Conservation (phyloP, 2,888 invertebrate species). For the Villa cingulata region DNA sequence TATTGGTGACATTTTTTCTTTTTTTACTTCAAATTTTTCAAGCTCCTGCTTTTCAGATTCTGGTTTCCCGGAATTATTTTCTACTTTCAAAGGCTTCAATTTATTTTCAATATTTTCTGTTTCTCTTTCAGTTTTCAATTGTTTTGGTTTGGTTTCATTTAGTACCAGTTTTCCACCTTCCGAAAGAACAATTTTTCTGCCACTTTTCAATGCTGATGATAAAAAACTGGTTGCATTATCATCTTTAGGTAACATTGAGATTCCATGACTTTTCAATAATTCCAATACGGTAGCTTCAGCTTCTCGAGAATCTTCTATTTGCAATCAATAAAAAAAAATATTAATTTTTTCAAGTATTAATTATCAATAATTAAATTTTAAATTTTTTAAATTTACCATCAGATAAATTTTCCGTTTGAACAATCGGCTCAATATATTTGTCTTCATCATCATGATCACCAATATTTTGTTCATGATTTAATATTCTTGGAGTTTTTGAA, state of each 20-base stretch:
- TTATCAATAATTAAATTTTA: too few relatives aligned
- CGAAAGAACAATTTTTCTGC: constrained; percentile 73
- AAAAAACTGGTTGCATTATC: constrained; percentile 51
- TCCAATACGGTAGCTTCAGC: constrained; percentile 36
- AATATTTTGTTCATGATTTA: not conserved
- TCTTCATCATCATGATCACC: constrained; percentile 1
- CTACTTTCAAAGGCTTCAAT: too few relatives aligned
- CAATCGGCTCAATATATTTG: constrained; percentile 11
- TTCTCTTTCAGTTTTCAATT: not conserved
- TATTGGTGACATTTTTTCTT: too few relatives aligned
- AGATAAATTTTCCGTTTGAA: constrained; percentile 9
- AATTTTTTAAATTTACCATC: constrained; percentile 1
- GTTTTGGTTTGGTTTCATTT: constrained; percentile 36
- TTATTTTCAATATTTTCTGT: too few relatives aligned
- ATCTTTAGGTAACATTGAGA: constrained; percentile 72
- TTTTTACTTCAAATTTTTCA: not conserved
- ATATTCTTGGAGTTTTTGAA: too few relatives aligned
- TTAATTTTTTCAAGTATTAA: too few relatives aligned
- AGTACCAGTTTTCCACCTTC: constrained; percentile 66
- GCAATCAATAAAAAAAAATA: not conserved
- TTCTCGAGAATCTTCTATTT: constrained; percentile 21
- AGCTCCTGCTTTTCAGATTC: not conserved
- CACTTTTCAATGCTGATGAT: constrained; percentile 69
- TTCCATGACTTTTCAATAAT: constrained; percentile 71
- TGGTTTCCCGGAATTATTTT: not conserved